Evolutionary conservation across 2,113 vertebrate species (phyloP), one percentile per base, ranked within the genome.

Genomic region (Malurus melanocephalus): DNA sequence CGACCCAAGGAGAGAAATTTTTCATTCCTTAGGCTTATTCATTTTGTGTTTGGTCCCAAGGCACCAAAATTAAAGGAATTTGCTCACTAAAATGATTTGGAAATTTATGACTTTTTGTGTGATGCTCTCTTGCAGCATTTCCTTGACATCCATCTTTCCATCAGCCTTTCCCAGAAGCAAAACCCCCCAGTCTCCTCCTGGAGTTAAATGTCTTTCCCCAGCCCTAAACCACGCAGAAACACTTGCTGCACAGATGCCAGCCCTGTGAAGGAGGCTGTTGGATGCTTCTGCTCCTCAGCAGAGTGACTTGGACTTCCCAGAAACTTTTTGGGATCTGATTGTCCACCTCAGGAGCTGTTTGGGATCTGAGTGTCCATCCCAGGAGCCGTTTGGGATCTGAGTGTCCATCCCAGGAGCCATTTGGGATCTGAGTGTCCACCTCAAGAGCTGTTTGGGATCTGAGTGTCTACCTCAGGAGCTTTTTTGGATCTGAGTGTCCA

Each of bases 311-410:
- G 27, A 23, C 21, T 10, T 18, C 45, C 12, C 53, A 67, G 53
- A 62, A 67, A 32, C 38, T 52, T 5, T 52, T 76, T 60, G 53
- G 72, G 62, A 28, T 27, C 32, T 0, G 4, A 43, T 20, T 13
- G 30, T 20, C 43, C 3, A 0, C 75, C 52, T 32, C 61, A 43
- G 46, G 23, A 35, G 8, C 35, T 35, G 35, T 35, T 35, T 35
- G 8, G 35, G 35, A 35, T 35, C 45, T 0, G 4, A 42, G 19
- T 13, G 28, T 19, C 51, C 3, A 0, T 16, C 45, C 10, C 53
- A 67, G 53, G 72, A 67, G 32, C 38, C 52, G 6, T 52, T 76
- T 60, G 53, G 72, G 62, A 23, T 27, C 32, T 0, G 4, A 43
- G 26, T 13, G 30, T 20, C 35, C 3, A 0, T 66, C 52, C 26